Evolutionary conservation across 2,888 invertebrate species (phyloP).

Genomic region (Drosophila formosana): DNA sequence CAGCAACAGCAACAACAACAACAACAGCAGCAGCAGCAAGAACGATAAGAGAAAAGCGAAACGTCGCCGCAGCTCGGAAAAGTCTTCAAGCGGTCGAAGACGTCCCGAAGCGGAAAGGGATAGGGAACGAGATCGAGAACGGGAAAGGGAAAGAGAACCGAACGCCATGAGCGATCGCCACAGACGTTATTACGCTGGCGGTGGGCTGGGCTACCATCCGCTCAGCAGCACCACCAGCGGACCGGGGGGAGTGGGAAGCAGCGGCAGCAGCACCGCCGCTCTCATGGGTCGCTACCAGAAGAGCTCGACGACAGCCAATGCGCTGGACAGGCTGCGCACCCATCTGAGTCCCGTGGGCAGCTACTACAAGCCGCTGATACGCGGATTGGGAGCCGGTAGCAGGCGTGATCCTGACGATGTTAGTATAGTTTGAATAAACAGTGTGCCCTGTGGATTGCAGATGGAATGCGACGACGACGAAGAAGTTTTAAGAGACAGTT

Average conservation of each 20-base stretch:
- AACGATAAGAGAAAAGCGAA: constrained; percentile 51
- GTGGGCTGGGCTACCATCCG: constrained; percentile 74
- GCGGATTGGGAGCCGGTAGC: constrained; percentile 82
- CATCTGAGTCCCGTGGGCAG: constrained; percentile 84
- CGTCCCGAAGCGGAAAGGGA: constrained; percentile 63
- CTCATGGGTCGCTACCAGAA: constrained; percentile 82
- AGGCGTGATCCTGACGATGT: constrained; percentile 82
- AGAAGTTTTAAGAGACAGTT: background rate
- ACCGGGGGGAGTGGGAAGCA: constrained; percentile 14
- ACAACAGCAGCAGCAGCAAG: background rate
- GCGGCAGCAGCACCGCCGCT: constrained; percentile 43
- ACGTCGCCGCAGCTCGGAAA: constrained; percentile 74
- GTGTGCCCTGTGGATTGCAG: constrained; percentile 60
- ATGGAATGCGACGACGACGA: constrained; percentile 44
- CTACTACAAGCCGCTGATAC: constrained; percentile 85
- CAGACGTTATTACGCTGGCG: constrained; percentile 83
- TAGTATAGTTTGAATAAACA: constrained; percentile 72
- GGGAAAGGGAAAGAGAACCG: constrained; percentile 40
- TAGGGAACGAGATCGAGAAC: constrained; percentile 41
- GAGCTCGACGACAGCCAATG: constrained; percentile 81
- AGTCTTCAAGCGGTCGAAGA: constrained; percentile 56
- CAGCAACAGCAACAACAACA: constrained; percentile 44
- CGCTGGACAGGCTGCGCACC: constrained; percentile 84
- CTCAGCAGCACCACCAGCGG: constrained; percentile 44
- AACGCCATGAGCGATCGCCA: constrained; percentile 83